Evolutionary conservation across 2,797 vertebrate genomes (phyloP).

Genomic region (Darevskia mixta): DNA sequence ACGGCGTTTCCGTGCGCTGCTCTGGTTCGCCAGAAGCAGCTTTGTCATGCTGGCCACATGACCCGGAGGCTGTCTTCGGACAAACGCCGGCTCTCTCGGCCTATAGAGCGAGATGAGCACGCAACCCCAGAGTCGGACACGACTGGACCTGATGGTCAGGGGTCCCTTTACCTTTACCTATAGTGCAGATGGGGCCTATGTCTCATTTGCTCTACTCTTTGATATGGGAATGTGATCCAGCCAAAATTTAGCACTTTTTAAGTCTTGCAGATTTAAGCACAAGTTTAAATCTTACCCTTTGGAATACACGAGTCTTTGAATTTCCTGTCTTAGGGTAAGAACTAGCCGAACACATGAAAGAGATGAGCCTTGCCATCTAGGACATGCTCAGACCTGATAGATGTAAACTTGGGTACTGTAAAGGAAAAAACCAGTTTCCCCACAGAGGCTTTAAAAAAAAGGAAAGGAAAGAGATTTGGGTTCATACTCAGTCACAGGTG

Average conservation of each 20-base stretch:
- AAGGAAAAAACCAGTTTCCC: neutral
- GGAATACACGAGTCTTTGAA: neutral
- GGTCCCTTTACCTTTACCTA: too few species aligned
- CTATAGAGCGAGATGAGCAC: too few species aligned
- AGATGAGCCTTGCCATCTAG: neutral
- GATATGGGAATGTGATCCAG: neutral
- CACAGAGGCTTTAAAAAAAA: neutral
- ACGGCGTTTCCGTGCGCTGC: too few species aligned
- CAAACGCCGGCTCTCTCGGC: too few species aligned
- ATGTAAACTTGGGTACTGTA: neutral
- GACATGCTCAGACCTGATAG: neutral
- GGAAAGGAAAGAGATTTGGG: neutral
- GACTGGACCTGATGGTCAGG: too few species aligned
- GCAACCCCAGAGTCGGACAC: too few species aligned
- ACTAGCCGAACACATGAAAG: neutral
- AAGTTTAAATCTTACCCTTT: neutral
- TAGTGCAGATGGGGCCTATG: too few species aligned
- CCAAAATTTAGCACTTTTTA: neutral
- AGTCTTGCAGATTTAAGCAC: neutral
- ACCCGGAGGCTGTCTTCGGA: too few species aligned
- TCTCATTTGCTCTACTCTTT: neutral
- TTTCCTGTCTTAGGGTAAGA: neutral
- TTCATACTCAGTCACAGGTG: neutral
- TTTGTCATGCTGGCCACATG: too few species aligned
- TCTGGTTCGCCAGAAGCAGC: too few species aligned